Evolutionary conservation across 2,113 vertebrate genomes (phyloP), one percentile per base, ranked within the genome.

Genomic region (Aphelocoma coerulescens): DNA sequence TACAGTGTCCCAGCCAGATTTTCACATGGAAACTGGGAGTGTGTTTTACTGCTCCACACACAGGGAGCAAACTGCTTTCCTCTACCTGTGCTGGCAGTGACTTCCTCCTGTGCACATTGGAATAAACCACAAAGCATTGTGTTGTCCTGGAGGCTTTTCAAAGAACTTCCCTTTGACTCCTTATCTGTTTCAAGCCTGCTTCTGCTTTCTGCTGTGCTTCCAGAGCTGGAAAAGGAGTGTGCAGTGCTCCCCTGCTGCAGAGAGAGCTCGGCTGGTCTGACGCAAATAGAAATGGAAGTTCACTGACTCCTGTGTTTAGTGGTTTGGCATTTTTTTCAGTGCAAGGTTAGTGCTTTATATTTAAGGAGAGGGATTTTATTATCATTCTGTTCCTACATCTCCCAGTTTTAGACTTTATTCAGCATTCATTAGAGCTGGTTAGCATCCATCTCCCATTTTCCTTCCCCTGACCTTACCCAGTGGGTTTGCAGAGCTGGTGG

Each of bases 311-410:
- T 79, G 7, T 85, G 71, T 84, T 95, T 78, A 86, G 96, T 93
- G 95, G 92, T 43, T 94, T 97, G 96, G 95, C 86, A 33, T 37
- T 43, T 80, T 80, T 67, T 51, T 91, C 90, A 73, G 13, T 32
- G 72, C 81, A 75, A 86, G 72, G 88, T 92, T 92, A 37, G 85
- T 39, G 20, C 63, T 82, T 85, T 52, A 3, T 15, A 32, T 78
- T 87, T 85, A 88, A 92, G 66, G 71, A 85, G 77, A 37, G 22
- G 21, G 48, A 19, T 44, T 69, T 93, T 32, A 37, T 9, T 43
- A 22, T 52, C 27, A 48, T 63, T 72, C 37, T n/a, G 15, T 41
- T 82, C 65, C 59, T 54, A 3, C 26, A 5, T 55, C 39, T 78
- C 59, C 24, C 20, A 16, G 63, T 41, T 88, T 72, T 44, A 54